Evolutionary conservation across 1,140 invertebrate species (phyloP).

Genomic region (Atta colombica): DNA sequence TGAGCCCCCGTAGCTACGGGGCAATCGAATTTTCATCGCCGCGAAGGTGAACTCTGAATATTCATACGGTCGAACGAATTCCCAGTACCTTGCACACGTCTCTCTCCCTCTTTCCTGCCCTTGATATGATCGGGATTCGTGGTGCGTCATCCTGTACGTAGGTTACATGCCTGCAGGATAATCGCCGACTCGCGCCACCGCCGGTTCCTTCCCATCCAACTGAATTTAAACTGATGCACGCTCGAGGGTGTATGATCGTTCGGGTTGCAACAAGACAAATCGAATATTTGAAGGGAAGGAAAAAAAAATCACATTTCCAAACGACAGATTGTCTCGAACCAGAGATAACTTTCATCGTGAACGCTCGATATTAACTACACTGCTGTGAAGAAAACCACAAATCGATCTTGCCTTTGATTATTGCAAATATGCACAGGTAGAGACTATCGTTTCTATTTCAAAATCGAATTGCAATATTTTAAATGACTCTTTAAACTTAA

Average conservation of each 20-base stretch:
- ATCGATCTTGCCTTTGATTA: not conserved
- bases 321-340: slow-evolving; percentile 9
- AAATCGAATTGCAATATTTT: not conserved
- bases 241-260: slow-evolving; percentile 64
- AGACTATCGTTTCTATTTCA: not conserved
- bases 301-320: not conserved
- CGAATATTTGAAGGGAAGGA: slow-evolving; percentile 58
- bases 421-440: not conserved
- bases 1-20: slow-evolving; percentile 70
- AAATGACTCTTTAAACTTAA: not conserved
- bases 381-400: not conserved
- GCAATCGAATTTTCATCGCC: slow-evolving; percentile 79
- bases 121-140: slow-evolving; percentile 14
- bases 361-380: not conserved
- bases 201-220: slow-evolving; percentile 50
- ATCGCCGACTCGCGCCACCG: slow-evolving; percentile 51
- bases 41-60: slow-evolving; percentile 76
- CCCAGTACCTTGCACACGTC: slow-evolving; percentile 65
- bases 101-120: not conserved
- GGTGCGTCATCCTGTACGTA: slow-evolving; percentile 61
- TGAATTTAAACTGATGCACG: slow-evolving; percentile 74
- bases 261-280: slow-evolving; percentile 62
- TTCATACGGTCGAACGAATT: slow-evolving; percentile 74
- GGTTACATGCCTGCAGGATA: slow-evolving; percentile 69
- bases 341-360: not conserved